Conservation (phyloP, 2,797 vertebrate species). For the Catharus ustulatus region DNA sequence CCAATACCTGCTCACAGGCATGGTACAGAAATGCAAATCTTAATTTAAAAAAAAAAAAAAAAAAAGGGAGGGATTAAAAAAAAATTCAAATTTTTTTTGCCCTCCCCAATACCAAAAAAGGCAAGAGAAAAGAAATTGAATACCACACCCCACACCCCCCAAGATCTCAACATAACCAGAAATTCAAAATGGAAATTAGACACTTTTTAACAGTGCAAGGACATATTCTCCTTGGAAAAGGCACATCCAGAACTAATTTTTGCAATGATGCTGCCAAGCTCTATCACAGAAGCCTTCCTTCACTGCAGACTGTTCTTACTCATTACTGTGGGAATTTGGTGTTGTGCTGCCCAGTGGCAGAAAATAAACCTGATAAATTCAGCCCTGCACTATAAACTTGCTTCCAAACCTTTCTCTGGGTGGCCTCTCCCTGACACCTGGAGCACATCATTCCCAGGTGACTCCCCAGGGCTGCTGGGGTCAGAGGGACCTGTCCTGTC, state of each 20-base stretch:
- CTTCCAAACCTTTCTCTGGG: background rate
- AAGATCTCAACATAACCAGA: background rate
- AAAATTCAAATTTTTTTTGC: background rate
- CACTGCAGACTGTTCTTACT: background rate
- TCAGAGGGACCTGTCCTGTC: background rate
- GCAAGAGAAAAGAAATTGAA: background rate
- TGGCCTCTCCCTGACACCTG: background rate
- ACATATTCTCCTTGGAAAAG: background rate
- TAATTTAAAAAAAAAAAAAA: background rate
- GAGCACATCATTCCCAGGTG: background rate
- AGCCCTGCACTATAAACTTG: background rate
- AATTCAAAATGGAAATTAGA: background rate
- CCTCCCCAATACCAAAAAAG: background rate
- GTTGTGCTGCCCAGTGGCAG: background rate
- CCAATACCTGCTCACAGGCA: background rate
- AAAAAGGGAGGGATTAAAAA: fast-evolving
- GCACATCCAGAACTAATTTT: background rate
- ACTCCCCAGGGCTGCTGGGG: background rate
- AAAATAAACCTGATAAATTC: background rate
- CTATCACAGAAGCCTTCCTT: background rate
- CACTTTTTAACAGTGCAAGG: background rate
- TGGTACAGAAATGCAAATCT: background rate
- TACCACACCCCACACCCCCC: background rate
- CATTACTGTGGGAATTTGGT: background rate
- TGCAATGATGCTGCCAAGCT: background rate